Evolutionary conservation across 1,140 invertebrate genomes (phyloP).

Genomic region (Drosophila sechellia): DNA sequence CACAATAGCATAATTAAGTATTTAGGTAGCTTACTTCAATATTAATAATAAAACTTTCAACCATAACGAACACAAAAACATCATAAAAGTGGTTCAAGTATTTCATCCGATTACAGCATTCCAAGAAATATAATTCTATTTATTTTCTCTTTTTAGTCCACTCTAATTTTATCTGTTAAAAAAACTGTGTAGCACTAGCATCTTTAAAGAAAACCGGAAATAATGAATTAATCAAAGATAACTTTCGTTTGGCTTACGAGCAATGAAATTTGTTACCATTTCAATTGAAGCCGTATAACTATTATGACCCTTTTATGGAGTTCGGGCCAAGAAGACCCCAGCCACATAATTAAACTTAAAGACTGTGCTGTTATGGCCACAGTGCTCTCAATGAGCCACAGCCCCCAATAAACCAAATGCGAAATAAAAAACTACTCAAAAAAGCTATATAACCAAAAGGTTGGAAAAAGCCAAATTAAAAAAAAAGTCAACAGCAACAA

Average conservation of each 20-base stretch:
- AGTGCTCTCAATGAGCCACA: constrained; percentile 64
- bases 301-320: constrained; percentile 41
- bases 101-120: background rate
- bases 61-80: background rate
- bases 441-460: constrained; percentile 46
- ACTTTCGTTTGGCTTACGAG: constrained; percentile 21
- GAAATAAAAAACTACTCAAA: constrained; percentile 19
- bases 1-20: background rate
- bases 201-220: constrained; percentile 8
- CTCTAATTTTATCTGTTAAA: background rate
- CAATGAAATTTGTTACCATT: constrained; percentile 61
- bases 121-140: background rate
- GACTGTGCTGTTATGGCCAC: constrained; percentile 60
- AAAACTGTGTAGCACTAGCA: background rate
- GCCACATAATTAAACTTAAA: constrained; percentile 77
- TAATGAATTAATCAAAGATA: constrained; percentile 23
- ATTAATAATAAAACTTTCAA: background rate
- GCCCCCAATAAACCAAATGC: constrained; percentile 49
- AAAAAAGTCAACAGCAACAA: constrained; percentile 25
- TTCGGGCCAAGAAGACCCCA: constrained; percentile 36
- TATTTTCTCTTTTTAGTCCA: background rate
- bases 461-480: constrained; percentile 22
- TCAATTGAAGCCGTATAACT: constrained; percentile 55
- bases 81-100: background rate
- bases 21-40: no score